A percentile compares a stretch with the other conserved stretches of the same genome.
These are phyloP conservation scores for Dreissena rostriformis DNA, from an alignment of 1,140 invertebrate genomes.

Conservation along the genomic window DNA sequence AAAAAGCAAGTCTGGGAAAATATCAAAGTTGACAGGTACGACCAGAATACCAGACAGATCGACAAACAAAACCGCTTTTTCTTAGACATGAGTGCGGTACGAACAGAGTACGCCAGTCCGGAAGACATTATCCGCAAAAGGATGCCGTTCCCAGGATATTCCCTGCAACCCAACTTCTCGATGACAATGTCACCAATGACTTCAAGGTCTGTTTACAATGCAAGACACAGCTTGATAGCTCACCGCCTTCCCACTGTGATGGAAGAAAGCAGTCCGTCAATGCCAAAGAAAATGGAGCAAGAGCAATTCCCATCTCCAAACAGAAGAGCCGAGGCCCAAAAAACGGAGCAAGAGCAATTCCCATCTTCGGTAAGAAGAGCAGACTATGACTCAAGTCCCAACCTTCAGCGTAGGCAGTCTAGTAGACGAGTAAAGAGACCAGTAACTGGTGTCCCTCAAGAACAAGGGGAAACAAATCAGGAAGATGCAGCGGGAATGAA, in stretches of 20 bases:
- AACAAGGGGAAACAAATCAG: not conserved
- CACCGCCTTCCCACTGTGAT: not conserved
- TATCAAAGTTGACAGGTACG: constrained; percentile 42
- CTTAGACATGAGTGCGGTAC: constrained; percentile 43
- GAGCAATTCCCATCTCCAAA: too few relatives aligned
- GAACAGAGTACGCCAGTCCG: constrained; percentile 47
- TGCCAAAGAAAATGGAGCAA: too few relatives aligned
- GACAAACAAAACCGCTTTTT: constrained; percentile 43
- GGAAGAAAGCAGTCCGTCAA: not conserved
- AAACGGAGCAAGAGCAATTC: not conserved
- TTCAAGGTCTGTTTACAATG: too few relatives aligned
- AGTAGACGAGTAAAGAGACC: not conserved
- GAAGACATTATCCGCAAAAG: too few relatives aligned
- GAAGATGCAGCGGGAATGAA: not conserved
- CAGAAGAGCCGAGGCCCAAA: too few relatives aligned
- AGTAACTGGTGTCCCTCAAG: not conserved
- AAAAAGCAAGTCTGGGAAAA: constrained; percentile 32
- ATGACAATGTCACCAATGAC: constrained; percentile 1
- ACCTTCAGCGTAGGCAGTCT: too few relatives aligned
- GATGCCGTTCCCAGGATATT: not conserved
- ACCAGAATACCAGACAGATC: constrained; percentile 36
- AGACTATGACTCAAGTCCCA: not conserved
- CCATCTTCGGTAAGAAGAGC: too few relatives aligned
- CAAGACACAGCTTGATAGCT: not conserved
- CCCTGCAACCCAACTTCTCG: not conserved